Base-by-base conservation (phyloP, 2,113 vertebrate species). In the Ameiurus melas region DNA sequence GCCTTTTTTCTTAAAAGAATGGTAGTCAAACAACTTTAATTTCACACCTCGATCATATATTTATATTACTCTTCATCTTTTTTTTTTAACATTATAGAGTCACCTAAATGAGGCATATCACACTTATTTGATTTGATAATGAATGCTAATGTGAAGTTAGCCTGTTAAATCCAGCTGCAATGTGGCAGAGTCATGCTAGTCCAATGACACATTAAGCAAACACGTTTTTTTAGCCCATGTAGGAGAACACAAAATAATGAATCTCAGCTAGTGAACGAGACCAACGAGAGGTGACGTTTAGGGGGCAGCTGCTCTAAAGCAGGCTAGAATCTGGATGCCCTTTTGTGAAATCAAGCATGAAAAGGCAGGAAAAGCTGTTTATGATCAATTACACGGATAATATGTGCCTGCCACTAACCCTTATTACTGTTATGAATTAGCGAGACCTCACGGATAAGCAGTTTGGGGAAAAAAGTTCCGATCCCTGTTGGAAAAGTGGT, bases 371-470 rank as follows among this genome's bases (percentile, higher is more conserved):
- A 90, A 89, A 85, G 80, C 89, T 88, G 81, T 88, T 91, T 88
- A 91, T 89, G 88, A 86, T 85, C 83, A 89, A 91, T 87, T 87
- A 89, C 90, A 89, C 27, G 89, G 77, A 88, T 86, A 86, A 90
- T 86, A 68, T 88, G 33, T 80, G 86, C 84, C 88, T 90, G 86
- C 86, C 89, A 88, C 84, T 88, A 75, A 71, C 62, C 36, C 71
- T 79, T 84, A 86, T 60, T 73, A 58, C 71, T 80, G 78, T n/a
- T 87, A 9, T 75, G 82, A 84, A 88, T 80, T 88, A 85, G 84
- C 20, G 9, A 53, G 57, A 5, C 33, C 43, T 60, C 20, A 83
- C 2, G 55, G 83, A 33, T 58, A 89, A 66, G 84, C 57, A 66
- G 85, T 70, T 86, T 68, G 85, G 83, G 55, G 57, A 4, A 1